A percentile compares a stretch with the other conserved stretches of the same genome.
These are phyloP conservation scores for Fragum fragum DNA, from an alignment of 2,888 invertebrate genomes.

Conservation along the genomic window DNA sequence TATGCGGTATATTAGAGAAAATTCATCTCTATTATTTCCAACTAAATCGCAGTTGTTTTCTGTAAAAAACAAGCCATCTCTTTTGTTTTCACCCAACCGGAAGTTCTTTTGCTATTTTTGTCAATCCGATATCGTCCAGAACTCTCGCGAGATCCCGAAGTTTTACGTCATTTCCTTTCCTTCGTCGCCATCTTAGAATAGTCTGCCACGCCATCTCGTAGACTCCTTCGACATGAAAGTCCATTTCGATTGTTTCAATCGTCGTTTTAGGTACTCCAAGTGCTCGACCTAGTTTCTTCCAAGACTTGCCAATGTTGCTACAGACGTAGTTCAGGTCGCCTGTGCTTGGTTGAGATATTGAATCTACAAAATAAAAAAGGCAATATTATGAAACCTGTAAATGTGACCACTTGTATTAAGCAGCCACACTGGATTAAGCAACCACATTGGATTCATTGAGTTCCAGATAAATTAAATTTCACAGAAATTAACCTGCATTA, in stretches of 20 bases:
- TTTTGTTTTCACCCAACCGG: conserved; percentile 27
- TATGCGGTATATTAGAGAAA: no score
- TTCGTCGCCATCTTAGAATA: conserved; percentile 52
- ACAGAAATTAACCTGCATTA: no score
- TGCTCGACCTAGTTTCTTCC: conserved; percentile 38
- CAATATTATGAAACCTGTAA: no score
- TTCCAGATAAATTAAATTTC: no score
- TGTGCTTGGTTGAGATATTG: conserved; percentile 31
- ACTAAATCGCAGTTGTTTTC: no score
- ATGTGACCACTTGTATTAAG: no score
- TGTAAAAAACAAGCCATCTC: no score
- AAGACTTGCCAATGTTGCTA: conserved; percentile 50
- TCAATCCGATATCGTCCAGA: conserved; percentile 39
- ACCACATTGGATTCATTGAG: no score
- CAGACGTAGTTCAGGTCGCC: conserved; percentile 47
- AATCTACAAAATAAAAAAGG: conserved; percentile 43
- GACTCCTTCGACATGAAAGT: conserved; percentile 49
- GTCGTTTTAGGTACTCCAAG: conserved; percentile 42
- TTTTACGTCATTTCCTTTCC: conserved; percentile 32
- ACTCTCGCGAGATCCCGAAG: conserved; percentile 38
- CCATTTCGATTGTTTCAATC: conserved; percentile 47
- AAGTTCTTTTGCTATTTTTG: conserved; percentile 41
- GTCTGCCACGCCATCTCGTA: conserved; percentile 62
- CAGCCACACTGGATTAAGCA: no score
- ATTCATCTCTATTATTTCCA: no score